Base-by-base conservation (phyloP, 1,140 invertebrate genomes). In the Calephelis virginiensis region DNA sequence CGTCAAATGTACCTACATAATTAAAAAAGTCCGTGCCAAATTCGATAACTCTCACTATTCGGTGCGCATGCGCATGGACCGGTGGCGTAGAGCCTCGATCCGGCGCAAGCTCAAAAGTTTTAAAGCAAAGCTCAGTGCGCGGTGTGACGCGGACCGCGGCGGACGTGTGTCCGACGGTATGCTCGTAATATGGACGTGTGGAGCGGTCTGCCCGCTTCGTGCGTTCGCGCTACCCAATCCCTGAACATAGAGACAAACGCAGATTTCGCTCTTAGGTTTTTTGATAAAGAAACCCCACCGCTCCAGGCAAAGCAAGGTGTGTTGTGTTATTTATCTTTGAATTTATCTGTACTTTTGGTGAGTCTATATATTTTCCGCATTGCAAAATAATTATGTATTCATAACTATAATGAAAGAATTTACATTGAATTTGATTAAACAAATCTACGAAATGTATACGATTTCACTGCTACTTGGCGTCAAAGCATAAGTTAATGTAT, bases 151-250 rank as follows among this genome's bases (percentile, higher is more conserved):
- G 68, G 68, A 46, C 43, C 69, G 63, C 63, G 59, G 64, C 53
- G 68, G 72, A 50, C 61, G 70, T 64, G 70, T 65, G 68, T 45
- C 11, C 14, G 49, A 50, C 73, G 77, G 73, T 61, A 86, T 86
- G 84, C 72, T 64, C 62, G 75, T 69, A 79, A 73, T 74, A 86
- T 86, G 84, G 84, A 83, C 77, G 80, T 83, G 70, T 86, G 82
- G 81, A 80, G 82, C 77, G 76, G 78, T 63, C 75, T 73, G 63
- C 74, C 78, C 77, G 76, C 81, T 71, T 66, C 78, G 66, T 81
- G 82, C 81, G 78, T 76, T 68, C 83, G 74, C 76, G 76, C 74
- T 56, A 69, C 76, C 62, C 68, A 76, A 70, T 74, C 79, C 67
- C 71, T 82, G 64, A 77, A 72, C 69, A 69, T 76, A 59, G 77